phyloP scores from a whole-genome alignment of 2,797 vertebrate genomes.

The Acanthiza pusilla region DNA sequence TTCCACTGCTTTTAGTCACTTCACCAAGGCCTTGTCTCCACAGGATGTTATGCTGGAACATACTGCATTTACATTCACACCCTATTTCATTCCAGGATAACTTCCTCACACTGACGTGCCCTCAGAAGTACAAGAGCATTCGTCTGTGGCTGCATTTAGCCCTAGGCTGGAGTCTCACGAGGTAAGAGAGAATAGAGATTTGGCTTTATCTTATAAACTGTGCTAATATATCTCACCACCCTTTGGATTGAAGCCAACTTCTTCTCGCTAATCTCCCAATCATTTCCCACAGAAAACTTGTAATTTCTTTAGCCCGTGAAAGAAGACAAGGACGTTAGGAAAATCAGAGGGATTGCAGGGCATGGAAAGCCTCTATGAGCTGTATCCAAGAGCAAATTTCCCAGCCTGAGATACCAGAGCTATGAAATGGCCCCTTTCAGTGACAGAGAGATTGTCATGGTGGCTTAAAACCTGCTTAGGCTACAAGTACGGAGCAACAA shows the following conservation, averaged over 20 bases:
- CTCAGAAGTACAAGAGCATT: conserved; percentile 46
- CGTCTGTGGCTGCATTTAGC: conserved; percentile 50
- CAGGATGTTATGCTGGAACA: conserved; percentile 33
- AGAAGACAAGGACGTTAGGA: not conserved
- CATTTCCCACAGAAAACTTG: not conserved
- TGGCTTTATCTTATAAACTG: conserved; percentile 53
- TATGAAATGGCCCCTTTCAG: not conserved
- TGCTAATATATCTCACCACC: conserved; percentile 40
- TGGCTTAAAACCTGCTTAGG: not conserved
- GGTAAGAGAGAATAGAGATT: conserved; percentile 49
- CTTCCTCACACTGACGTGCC: conserved; percentile 24
- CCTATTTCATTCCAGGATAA: conserved; percentile 49
- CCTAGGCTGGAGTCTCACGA: conserved; percentile 51
- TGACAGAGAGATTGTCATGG: not conserved
- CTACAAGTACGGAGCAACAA: not conserved
- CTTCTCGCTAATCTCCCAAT: conserved; percentile 29
- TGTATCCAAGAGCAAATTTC: not conserved
- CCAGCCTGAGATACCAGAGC: not conserved
- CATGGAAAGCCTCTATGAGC: not conserved
- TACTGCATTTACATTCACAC: conserved; percentile 45
- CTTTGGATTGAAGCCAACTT: conserved; percentile 31
- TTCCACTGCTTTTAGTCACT: conserved; percentile 23
- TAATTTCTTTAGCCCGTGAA: not conserved
- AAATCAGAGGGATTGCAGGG: not conserved
- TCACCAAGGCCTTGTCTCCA: conserved; percentile 4